Conservation (phyloP, 2,888 invertebrate species). For the Congeria kusceri region DNA sequence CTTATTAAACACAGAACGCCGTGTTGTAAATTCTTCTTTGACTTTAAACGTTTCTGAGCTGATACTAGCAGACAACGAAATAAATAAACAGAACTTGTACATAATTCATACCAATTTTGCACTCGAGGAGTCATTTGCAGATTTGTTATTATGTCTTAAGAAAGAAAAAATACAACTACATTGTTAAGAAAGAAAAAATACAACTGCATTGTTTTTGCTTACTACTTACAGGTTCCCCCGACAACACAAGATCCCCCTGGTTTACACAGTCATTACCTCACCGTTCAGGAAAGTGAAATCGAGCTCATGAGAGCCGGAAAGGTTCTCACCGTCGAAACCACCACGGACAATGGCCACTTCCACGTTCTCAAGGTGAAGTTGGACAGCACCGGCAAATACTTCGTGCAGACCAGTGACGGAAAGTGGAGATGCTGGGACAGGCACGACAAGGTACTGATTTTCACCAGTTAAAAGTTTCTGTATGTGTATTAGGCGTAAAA, state of each 20-base stretch:
- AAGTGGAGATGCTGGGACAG: slow-evolving; percentile 1
- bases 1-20: too few species aligned
- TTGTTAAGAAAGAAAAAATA: too few species aligned
- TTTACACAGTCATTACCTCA: slow-evolving; percentile 55
- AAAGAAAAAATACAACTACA: too few species aligned
- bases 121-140: too few species aligned
- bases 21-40: too few species aligned
- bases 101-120: too few species aligned
- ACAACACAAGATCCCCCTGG: slow-evolving; percentile 64
- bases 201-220: too few species aligned
- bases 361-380: slow-evolving; percentile 56
- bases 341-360: slow-evolving; percentile 53
- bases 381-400: slow-evolving; percentile 32
- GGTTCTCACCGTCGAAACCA: slow-evolving; percentile 39
- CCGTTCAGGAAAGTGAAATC: slow-evolving; percentile 52
- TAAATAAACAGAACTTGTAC: too few species aligned
- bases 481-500: too few species aligned
- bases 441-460: background rate
- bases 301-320: slow-evolving; percentile 46
- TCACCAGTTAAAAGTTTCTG: background rate
- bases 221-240: slow-evolving; percentile 21
- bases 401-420: slow-evolving; percentile 62
- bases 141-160: too few species aligned
- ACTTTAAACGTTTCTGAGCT: too few species aligned
- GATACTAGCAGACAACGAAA: too few species aligned